phyloP scores from a whole-genome alignment of 1,140 invertebrate genomes.

The Geopemphigus sp. region DNA sequence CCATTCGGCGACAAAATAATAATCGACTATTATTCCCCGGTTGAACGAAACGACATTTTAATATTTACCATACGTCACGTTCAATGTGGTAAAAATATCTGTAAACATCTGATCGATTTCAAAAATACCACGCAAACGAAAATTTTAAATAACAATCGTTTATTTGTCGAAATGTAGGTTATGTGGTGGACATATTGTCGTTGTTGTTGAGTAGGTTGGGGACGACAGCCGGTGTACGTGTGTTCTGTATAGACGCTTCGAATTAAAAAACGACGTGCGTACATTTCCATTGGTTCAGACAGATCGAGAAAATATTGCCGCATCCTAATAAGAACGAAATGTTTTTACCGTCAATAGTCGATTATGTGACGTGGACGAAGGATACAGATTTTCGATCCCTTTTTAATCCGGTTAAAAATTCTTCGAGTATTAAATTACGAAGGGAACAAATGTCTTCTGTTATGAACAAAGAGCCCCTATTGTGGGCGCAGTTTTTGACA shows the following conservation, averaged over 20 bases:
- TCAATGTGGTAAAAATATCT: background rate
- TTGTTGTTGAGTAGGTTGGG: background rate
- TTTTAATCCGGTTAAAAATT: conserved; percentile 32
- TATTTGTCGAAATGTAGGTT: background rate
- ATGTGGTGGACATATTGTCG: no score
- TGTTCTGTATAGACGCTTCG: background rate
- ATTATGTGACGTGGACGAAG: background rate
- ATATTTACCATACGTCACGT: background rate
- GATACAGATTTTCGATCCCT: conserved; percentile 6
- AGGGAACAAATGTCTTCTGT: background rate
- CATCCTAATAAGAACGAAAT: background rate
- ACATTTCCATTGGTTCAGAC: background rate
- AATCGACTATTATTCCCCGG: background rate
- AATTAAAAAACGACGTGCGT: background rate
- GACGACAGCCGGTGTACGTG: background rate
- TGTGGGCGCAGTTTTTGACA: background rate
- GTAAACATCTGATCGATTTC: background rate
- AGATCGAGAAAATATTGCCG: background rate
- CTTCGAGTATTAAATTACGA: conserved; percentile 25
- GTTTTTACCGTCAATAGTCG: conserved; percentile 10
- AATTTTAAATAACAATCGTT: background rate
- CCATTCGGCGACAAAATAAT: background rate
- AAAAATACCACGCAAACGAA: background rate
- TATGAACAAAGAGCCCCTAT: background rate
- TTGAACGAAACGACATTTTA: background rate